These are phyloP conservation scores for Pseudoips prasinana DNA, from an alignment of 2,888 invertebrate genomes.

Conservation along the genomic window DNA sequence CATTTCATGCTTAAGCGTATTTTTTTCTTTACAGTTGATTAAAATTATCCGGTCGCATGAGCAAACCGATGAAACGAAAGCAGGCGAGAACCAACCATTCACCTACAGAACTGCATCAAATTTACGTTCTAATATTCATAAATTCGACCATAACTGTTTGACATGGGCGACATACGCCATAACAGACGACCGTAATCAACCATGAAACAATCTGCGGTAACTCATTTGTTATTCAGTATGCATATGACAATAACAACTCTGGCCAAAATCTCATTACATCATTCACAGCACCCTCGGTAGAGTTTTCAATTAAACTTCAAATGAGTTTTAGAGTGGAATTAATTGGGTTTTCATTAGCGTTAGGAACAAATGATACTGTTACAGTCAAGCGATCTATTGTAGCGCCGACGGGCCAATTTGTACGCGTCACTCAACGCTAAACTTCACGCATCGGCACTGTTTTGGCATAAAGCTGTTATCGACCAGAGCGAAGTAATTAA, in stretches of 20 bases:
- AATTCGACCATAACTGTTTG: constrained; percentile 42
- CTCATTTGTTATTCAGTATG: constrained; percentile 70
- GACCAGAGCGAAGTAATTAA: constrained; percentile 8
- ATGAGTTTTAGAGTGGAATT: constrained; percentile 78
- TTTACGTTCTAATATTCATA: constrained; percentile 53
- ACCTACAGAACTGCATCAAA: constrained; percentile 33
- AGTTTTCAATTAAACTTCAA: constrained; percentile 81
- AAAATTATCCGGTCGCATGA: constrained; percentile 59
- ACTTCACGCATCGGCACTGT: constrained; percentile 49
- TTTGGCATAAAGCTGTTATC: constrained; percentile 18
- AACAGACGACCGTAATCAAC: constrained; percentile 61
- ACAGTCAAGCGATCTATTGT: constrained; percentile 71
- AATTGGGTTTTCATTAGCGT: constrained; percentile 81
- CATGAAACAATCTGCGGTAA: constrained; percentile 54
- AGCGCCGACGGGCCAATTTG: constrained; percentile 62
- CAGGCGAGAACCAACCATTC: constrained; percentile 23
- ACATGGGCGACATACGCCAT: constrained; percentile 29
- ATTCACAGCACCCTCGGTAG: constrained; percentile 63
- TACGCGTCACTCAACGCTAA: constrained; percentile 64
- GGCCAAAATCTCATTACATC: constrained; percentile 75
- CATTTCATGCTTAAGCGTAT: constrained; percentile 57
- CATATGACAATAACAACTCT: constrained; percentile 74
- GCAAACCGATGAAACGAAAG: constrained; percentile 49
- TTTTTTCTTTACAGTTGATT: constrained; percentile 63
- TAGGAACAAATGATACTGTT: constrained; percentile 78